Percentiles rank a stretch among this genome's conserved stretches.
Evolutionary conservation across 2,888 invertebrate species (phyloP).

Genomic region (Aleiodes testaceus): DNA sequence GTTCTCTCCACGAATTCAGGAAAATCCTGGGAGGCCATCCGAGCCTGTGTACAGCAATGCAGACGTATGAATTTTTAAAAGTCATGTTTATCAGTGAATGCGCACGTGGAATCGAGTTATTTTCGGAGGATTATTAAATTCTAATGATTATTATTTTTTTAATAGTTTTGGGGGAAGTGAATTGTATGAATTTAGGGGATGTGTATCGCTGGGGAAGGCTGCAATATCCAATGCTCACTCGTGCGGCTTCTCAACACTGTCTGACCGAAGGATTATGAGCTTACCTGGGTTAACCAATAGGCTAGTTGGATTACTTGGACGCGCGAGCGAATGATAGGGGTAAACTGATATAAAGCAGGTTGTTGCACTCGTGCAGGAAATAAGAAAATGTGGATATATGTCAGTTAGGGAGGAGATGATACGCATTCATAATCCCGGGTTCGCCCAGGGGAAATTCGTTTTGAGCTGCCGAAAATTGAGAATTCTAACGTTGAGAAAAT

Average conservation of each 20-base stretch:
- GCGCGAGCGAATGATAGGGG: slow-evolving; percentile 53
- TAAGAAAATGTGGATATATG: neutral
- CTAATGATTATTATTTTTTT: too few relatives aligned
- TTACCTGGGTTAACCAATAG: slow-evolving; percentile 59
- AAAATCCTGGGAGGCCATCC: slow-evolving; percentile 11
- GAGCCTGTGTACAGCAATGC: slow-evolving; percentile 17
- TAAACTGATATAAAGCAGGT: slow-evolving; percentile 44
- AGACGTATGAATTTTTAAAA: slow-evolving; percentile 22
- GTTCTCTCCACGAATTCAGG: slow-evolving; percentile 34
- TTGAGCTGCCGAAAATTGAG: slow-evolving; percentile 44
- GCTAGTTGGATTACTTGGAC: slow-evolving; percentile 60
- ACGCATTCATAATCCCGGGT: slow-evolving; percentile 57
- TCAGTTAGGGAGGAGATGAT: too few relatives aligned
- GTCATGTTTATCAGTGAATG: neutral
- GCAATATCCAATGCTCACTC: slow-evolving; percentile 62
- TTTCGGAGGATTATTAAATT: too few relatives aligned
- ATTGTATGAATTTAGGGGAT: neutral
- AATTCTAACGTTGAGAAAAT: neutral
- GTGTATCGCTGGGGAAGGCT: neutral
- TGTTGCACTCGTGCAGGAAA: slow-evolving; percentile 2
- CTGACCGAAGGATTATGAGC: slow-evolving; percentile 72
- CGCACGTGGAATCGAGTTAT: too few relatives aligned
- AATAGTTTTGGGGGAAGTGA: neutral
- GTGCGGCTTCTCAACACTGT: slow-evolving; percentile 70
- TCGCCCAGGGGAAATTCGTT: slow-evolving; percentile 64